Evolutionary conservation across 2,888 invertebrate genomes (phyloP).

Genomic region (Troilus luridus): DNA sequence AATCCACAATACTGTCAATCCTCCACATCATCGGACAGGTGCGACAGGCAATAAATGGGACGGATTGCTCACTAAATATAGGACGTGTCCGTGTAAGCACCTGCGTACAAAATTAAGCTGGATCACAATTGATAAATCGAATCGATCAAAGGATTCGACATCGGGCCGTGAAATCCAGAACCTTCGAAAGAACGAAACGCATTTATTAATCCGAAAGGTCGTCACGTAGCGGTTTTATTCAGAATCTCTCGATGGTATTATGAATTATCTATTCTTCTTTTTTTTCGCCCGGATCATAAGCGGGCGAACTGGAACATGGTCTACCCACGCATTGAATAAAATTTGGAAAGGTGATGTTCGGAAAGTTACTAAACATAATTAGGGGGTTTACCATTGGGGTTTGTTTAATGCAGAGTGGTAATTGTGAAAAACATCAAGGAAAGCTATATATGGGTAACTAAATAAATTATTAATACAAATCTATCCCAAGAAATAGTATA

Average conservation of each 20-base stretch:
- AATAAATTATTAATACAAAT: too few species aligned
- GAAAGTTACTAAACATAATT: background rate
- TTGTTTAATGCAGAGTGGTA: background rate
- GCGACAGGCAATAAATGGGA: background rate
- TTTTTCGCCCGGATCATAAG: background rate
- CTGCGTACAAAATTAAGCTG: background rate
- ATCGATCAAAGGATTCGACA: background rate
- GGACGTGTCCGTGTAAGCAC: background rate
- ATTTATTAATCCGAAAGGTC: slow-evolving; percentile 43
- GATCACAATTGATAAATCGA: background rate
- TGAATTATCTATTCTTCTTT: background rate
- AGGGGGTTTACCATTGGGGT: background rate
- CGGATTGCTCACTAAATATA: background rate
- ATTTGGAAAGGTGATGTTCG: background rate
- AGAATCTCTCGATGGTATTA: slow-evolving; percentile 8
- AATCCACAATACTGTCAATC: background rate
- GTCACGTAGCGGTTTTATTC: slow-evolving; percentile 26
- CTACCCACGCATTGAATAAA: slow-evolving; percentile 13
- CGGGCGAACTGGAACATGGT: slow-evolving; percentile 7
- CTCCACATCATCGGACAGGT: background rate
- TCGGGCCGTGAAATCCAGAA: background rate
- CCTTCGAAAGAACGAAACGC: background rate
- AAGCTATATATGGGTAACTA: background rate
- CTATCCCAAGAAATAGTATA: too few species aligned
- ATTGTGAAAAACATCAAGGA: background rate